phyloP scores from a whole-genome alignment of 2,888 invertebrate genomes.

The Agrotis puta region DNA sequence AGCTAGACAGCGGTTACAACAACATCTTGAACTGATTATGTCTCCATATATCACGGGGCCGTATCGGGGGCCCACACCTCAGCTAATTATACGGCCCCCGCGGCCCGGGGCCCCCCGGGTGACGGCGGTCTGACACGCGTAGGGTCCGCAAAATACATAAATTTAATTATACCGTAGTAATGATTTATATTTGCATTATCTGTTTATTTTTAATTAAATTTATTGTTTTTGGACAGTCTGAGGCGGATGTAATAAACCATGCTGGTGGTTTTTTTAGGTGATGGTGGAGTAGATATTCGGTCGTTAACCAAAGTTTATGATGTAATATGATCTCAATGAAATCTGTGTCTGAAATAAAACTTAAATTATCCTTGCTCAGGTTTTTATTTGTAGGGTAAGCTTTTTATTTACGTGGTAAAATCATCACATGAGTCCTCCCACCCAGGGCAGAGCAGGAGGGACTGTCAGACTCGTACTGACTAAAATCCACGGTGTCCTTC shows the following conservation, averaged over 20 bases:
- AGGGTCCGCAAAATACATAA: conserved; percentile 44
- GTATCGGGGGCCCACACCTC: conserved; percentile 47
- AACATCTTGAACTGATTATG: conserved; percentile 52
- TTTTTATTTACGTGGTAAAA: too few species aligned
- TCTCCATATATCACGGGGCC: conserved; percentile 50
- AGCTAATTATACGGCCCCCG: conserved; percentile 57
- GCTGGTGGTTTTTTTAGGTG: background rate
- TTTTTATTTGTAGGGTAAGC: too few species aligned
- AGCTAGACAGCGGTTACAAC: conserved; percentile 33
- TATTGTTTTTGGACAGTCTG: conserved; percentile 17
- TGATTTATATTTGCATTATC: conserved; percentile 49
- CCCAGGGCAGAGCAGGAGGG: too few species aligned
- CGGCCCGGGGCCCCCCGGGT: conserved; percentile 27
- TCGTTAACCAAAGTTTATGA: background rate
- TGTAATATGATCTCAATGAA: background rate
- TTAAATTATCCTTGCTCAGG: background rate
- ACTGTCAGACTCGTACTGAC: too few species aligned
- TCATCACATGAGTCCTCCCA: too few species aligned
- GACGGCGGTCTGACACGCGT: conserved; percentile 58
- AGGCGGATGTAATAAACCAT: conserved; percentile 15
- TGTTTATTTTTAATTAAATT: conserved; percentile 46
- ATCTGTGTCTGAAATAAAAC: background rate
- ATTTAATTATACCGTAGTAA: conserved; percentile 53
- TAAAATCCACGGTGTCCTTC: too few species aligned
- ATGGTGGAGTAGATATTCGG: background rate